Percentiles rank a stretch among this genome's conserved stretches.
Evolutionary conservation across 1,140 invertebrate genomes (phyloP).

Genomic region (Ceratosolen solmsi): DNA sequence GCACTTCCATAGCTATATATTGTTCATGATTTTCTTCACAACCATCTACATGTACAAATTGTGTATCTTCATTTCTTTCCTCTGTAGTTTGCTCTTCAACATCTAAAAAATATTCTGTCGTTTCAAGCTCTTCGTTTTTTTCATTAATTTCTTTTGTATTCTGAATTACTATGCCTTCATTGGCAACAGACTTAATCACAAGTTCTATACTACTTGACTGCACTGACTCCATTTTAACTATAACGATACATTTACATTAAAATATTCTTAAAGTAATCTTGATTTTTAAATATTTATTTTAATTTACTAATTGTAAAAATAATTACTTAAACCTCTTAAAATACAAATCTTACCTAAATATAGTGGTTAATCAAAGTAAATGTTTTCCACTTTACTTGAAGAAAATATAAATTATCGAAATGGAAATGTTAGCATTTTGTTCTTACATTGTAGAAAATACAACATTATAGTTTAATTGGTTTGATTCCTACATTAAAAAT

Average conservation of each 20-base stretch:
- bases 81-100: neutral
- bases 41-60: conserved; percentile 28
- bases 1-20: conserved; percentile 29
- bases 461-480: neutral
- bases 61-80: conserved; percentile 1
- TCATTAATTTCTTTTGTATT: neutral
- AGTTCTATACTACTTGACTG: conserved; percentile 6
- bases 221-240: conserved; percentile 27
- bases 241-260: conserved; percentile 1
- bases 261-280: neutral
- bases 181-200: neutral
- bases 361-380: neutral
- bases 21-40: conserved; percentile 9
- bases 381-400: neutral
- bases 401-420: neutral
- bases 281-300: neutral
- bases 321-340: neutral
- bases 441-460: neutral
- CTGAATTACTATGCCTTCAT: conserved; percentile 13
- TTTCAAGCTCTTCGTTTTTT: conserved; percentile 30
- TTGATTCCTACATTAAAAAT: neutral
- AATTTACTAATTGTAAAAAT: neutral
- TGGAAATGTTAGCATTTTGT: neutral
- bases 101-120: conserved; percentile 43
- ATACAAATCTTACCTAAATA: neutral